Evolutionary conservation across 2,797 vertebrate species (phyloP).

Genomic region (Trichosurus vulpecula): DNA sequence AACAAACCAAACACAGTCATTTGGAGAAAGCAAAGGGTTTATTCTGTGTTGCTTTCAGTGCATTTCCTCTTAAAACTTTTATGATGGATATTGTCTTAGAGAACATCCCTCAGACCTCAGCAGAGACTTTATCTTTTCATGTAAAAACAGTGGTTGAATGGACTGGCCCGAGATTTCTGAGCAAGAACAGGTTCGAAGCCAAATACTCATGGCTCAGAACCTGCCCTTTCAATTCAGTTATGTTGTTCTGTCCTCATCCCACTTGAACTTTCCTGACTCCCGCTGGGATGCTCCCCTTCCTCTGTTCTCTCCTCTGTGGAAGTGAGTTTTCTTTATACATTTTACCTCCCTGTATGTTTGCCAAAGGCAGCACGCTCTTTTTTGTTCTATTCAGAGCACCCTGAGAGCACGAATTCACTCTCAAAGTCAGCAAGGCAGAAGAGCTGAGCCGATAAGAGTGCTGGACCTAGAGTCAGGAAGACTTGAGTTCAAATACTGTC

Average conservation of each 20-base stretch:
- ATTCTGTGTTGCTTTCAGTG: neutral
- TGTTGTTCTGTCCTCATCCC: neutral
- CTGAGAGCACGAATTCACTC: conserved; percentile 7
- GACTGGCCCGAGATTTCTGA: neutral
- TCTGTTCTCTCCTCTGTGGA: neutral
- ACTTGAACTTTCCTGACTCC: conserved; percentile 9
- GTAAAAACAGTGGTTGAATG: neutral
- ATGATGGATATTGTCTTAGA: conserved; percentile 12
- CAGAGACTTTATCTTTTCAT: neutral
- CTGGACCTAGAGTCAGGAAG: neutral
- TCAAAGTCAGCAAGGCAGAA: conserved; percentile 4
- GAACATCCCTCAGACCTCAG: neutral
- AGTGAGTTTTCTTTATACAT: neutral
- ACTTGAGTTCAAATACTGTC: neutral
- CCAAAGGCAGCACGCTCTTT: conserved; percentile 12
- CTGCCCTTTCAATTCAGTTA: conserved; percentile 15
- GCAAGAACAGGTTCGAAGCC: conserved; percentile 31
- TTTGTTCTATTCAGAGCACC: neutral
- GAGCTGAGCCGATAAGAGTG: neutral
- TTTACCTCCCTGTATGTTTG: neutral
- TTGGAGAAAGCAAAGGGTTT: neutral
- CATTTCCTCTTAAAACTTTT: neutral
- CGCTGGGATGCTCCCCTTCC: neutral
- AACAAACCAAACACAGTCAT: neutral
- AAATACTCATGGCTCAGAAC: neutral